Evolutionary conservation across 2,888 invertebrate species (phyloP).

Genomic region (Cylindroiulus punctatus): DNA sequence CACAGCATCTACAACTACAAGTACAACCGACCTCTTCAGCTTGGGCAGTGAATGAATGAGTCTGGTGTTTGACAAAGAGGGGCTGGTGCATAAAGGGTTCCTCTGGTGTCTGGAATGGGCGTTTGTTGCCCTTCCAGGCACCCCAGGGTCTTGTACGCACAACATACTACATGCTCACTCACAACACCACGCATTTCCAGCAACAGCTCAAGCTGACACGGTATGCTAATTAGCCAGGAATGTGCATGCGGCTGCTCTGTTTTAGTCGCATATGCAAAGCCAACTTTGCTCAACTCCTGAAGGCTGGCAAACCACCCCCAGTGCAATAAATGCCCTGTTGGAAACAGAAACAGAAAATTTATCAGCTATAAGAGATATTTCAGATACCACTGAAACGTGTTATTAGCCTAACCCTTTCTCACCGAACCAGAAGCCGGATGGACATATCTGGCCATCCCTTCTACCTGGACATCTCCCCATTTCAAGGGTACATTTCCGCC

Average conservation of each 20-base stretch:
- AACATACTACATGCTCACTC: too few species aligned
- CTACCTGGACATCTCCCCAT: background rate
- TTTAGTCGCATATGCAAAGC: background rate
- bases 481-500: background rate
- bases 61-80: background rate
- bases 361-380: background rate
- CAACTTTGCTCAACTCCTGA: background rate
- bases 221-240: background rate
- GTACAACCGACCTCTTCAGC: background rate
- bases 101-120: background rate
- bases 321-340: background rate
- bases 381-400: background rate
- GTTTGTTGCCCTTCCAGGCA: background rate
- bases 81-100: background rate
- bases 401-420: background rate
- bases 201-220: background rate
- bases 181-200: too few species aligned
- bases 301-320: background rate
- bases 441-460: background rate
- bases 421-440: background rate
- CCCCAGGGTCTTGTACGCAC: background rate
- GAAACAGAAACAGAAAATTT: background rate
- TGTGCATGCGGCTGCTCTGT: background rate
- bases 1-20: background rate
- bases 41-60: constrained; percentile 28